Evolutionary conservation across 2,797 vertebrate genomes (phyloP).

Genomic region (Loris lydekkerianus): DNA sequence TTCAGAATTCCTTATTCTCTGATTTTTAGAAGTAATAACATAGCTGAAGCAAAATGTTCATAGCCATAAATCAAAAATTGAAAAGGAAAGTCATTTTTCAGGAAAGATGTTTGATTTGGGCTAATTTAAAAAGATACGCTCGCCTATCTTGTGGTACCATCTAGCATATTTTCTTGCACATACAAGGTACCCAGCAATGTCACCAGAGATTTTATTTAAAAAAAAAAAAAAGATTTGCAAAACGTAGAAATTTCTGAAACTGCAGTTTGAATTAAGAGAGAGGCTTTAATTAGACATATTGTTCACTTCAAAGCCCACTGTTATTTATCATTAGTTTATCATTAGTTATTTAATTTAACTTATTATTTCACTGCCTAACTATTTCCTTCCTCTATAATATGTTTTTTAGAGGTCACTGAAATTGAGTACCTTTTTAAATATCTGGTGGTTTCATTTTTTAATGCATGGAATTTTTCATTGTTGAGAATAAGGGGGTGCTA

Average conservation of each 20-base stretch:
- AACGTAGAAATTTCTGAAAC: background rate
- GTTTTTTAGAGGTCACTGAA: background rate
- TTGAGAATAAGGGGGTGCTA: no score
- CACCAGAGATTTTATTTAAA: background rate
- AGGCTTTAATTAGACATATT: conserved; percentile 13
- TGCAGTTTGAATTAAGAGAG: conserved; percentile 34
- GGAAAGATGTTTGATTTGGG: conserved; percentile 19
- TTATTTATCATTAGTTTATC: background rate
- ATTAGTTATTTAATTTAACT: background rate
- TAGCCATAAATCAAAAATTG: background rate
- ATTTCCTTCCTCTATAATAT: conserved; percentile 13
- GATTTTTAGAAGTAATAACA: conserved; percentile 18
- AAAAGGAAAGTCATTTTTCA: conserved; percentile 31
- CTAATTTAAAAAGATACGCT: background rate
- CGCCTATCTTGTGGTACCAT: background rate
- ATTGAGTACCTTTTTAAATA: conserved; percentile 41
- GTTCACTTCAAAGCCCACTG: background rate
- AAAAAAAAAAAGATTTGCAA: background rate
- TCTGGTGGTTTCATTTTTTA: background rate
- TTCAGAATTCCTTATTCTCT: conserved; percentile 38
- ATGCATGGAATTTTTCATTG: no score
- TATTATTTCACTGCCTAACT: background rate
- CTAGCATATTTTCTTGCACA: background rate
- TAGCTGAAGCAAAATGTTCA: conserved; percentile 2
- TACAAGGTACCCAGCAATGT: background rate